Evolutionary conservation across 1,140 invertebrate species (phyloP).

Genomic region (Drosophila nigromelanica): DNA sequence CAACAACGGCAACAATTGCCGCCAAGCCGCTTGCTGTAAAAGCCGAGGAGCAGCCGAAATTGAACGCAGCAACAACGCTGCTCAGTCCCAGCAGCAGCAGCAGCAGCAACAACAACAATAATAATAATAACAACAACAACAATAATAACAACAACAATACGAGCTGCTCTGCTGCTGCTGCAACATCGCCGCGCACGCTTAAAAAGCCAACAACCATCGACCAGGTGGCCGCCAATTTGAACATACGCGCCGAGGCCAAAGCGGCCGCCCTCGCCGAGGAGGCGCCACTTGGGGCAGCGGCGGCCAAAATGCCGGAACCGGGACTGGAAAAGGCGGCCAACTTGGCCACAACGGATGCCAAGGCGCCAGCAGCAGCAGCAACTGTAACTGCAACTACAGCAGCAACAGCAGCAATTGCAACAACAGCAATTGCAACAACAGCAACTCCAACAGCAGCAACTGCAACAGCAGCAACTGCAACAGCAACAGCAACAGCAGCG

Average conservation of each 20-base stretch:
- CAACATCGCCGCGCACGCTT: constrained; percentile 60
- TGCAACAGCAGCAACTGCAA: neutral
- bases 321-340: constrained; percentile 44
- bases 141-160: constrained; percentile 15
- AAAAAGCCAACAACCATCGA: constrained; percentile 76
- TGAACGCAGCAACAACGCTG: constrained; percentile 21
- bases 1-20: constrained; percentile 24
- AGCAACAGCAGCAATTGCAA: constrained; percentile 2
- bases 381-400: neutral
- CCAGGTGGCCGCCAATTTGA: constrained; percentile 81
- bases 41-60: constrained; percentile 49
- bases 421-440: constrained; percentile 8
- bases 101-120: constrained; percentile 31
- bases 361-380: constrained; percentile 21
- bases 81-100: constrained; percentile 41
- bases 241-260: constrained; percentile 77
- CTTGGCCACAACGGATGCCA: constrained; percentile 22
- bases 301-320: constrained; percentile 54
- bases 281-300: constrained; percentile 36
- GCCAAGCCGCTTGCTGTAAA: constrained; percentile 53
- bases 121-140: neutral
- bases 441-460: neutral
- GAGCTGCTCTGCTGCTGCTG: constrained; percentile 38
- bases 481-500: constrained; percentile 9
- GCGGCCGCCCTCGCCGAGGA: constrained; percentile 71